These are phyloP conservation scores for Pristionchus japonicus DNA, from an alignment of 2,888 invertebrate species.

Conservation along the genomic window DNA sequence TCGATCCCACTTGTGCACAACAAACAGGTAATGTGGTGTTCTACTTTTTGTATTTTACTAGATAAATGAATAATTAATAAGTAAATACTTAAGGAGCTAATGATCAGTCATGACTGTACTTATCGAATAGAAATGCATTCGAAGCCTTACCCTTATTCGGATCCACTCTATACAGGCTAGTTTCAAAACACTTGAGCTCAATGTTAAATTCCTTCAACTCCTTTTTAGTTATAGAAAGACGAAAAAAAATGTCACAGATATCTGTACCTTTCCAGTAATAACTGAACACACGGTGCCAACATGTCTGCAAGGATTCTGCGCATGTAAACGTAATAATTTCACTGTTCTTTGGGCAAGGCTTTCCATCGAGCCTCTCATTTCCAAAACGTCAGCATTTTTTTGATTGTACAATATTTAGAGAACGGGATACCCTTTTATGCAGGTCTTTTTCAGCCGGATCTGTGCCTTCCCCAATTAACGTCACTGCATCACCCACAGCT, in stretches of 20 bases:
- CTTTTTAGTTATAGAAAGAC: neutral
- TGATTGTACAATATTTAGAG: too few relatives aligned
- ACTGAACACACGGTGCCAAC: conserved; percentile 58
- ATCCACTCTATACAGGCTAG: conserved; percentile 53
- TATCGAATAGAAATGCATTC: conserved; percentile 62
- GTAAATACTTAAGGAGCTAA: conserved; percentile 27
- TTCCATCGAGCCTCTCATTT: too few relatives aligned
- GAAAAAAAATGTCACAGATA: neutral
- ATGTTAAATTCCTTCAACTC: neutral
- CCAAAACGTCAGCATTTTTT: too few relatives aligned
- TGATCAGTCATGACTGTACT: conserved; percentile 50
- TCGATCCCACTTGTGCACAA: conserved; percentile 53
- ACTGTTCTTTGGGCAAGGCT: too few relatives aligned
- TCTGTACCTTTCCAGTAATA: conserved; percentile 7
- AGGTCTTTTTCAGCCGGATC: conserved; percentile 51
- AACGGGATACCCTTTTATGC: too few relatives aligned
- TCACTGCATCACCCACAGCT: conserved; percentile 31
- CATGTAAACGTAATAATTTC: conserved; percentile 52
- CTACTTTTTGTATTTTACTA: neutral
- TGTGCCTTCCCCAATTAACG: conserved; percentile 48
- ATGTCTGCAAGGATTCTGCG: conserved; percentile 64
- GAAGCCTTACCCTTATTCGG: conserved; percentile 64
- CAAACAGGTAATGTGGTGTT: neutral
- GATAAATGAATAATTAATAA: neutral
- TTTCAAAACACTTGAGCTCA: too few relatives aligned